Evolutionary conservation across 2,888 invertebrate species (phyloP), one percentile per base, ranked within the genome.

Genomic region (Papilio elwesi): DNA sequence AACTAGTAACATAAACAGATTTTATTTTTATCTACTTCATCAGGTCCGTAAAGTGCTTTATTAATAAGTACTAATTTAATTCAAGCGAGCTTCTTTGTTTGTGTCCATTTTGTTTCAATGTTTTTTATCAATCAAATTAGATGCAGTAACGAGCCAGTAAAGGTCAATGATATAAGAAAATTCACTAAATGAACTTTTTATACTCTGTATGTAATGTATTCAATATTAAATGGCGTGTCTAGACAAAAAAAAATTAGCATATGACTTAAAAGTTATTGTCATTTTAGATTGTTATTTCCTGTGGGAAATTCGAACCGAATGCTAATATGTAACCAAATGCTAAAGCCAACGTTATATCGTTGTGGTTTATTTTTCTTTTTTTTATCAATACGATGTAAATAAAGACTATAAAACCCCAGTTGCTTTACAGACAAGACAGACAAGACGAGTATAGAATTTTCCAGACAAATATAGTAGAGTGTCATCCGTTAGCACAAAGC

Each of bases 61-160:
- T 48, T 48, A 1, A 48, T 48, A 4, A 38, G n/a, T 38, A n/a
- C 9, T 59, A 9, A 13, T 36, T 36, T 59, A 59, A 59, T 36
- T 36, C 38, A n/a, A 57, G 26, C 57, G 26, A 26, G 57, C 57
- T 59, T 36, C 11, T 12, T 57, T 38, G 57, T 57, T 38, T 59
- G n/a, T 38, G 9, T 59, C 59, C 48, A 63, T 67, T 70, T 70
- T 52, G 47, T 70, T 7, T 38, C n/a, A 38, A 59, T 38, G 59
- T 59, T 59, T 83, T 83, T 80, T 87, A 84, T 88, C 84, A 87
- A 83, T 85, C 82, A 82, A 86, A 86, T 80, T 68, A 83, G 85
- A 85, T 84, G 81, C 80, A 82, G 76, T 83, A 86, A 87, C 85
- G 79, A 87, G 83, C 81, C 80, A 79, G 65, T 73, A 85, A 87